A percentile compares a stretch with the other conserved stretches of the same genome.
These are phyloP conservation scores for Pterostichus niger DNA, from an alignment of 2,888 invertebrate species.

Conservation along the genomic window DNA sequence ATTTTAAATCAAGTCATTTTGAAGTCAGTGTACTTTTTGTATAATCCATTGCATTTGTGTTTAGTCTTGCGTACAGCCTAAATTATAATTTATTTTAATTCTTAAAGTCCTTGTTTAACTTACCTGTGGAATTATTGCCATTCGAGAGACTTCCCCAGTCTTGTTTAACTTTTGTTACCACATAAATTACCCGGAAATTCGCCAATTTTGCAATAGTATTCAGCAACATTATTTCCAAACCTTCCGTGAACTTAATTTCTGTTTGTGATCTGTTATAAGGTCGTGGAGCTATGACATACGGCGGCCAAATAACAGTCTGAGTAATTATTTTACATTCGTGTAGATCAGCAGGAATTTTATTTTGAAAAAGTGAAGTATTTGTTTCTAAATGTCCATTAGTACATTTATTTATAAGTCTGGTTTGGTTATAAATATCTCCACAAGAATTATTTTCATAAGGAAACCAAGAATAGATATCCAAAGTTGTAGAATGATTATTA, in stretches of 20 bases:
- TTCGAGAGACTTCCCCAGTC: neutral
- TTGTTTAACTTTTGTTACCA: no score
- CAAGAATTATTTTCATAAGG: conserved; percentile 44
- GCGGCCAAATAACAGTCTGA: conserved; percentile 69
- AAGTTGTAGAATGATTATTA: conserved; percentile 7
- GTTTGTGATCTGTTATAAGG: neutral
- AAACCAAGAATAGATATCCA: conserved; percentile 57
- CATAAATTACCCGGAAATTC: no score
- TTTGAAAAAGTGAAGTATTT: neutral
- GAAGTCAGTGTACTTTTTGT: no score
- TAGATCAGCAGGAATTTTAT: conserved; percentile 68
- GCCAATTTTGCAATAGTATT: neutral
- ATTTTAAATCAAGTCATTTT: no score
- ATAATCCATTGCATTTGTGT: no score
- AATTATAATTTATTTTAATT: no score
- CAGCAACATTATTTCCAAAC: neutral
- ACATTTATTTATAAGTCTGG: conserved; percentile 42
- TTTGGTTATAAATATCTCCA: conserved; percentile 23
- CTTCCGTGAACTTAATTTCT: conserved; percentile 66
- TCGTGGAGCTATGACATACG: conserved; percentile 68
- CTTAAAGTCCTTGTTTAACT: neutral
- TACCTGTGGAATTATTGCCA: neutral
- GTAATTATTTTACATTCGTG: conserved; percentile 67
- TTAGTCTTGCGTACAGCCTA: no score
- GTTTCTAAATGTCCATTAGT: conserved; percentile 20